These are phyloP conservation scores for Drosophila stalkeri DNA, from an alignment of 2,888 invertebrate species.

Conservation along the genomic window DNA sequence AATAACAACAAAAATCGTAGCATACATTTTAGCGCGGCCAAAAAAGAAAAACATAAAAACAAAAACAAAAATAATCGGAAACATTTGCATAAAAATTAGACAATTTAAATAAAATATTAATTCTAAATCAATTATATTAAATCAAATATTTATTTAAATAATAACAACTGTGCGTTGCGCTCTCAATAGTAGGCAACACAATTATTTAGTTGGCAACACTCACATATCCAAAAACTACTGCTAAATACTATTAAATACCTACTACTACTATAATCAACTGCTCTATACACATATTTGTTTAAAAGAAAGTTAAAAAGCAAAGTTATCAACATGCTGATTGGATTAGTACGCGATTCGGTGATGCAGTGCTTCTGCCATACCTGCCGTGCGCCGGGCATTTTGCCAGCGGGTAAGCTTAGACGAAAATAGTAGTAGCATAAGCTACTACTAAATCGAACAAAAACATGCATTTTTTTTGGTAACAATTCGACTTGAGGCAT, in stretches of 20 bases:
- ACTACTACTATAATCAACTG: not conserved
- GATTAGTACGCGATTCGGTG: slow-evolving; percentile 95
- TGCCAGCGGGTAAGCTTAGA: slow-evolving; percentile 89
- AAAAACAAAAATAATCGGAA: not conserved
- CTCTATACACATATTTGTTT: slow-evolving; percentile 7
- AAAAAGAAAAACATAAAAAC: no score
- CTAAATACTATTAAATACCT: not conserved
- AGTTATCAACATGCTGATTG: slow-evolving; percentile 90
- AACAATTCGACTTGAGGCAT: slow-evolving; percentile 51
- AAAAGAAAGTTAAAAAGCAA: slow-evolving; percentile 4
- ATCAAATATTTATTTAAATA: slow-evolving; percentile 8
- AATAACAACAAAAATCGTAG: slow-evolving; percentile 19
- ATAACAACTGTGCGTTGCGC: slow-evolving; percentile 32
- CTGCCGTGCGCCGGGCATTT: slow-evolving; percentile 91
- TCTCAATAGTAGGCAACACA: slow-evolving; percentile 24
- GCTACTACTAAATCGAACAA: slow-evolving; percentile 1
- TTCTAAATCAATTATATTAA: slow-evolving; percentile 13
- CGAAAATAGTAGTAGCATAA: slow-evolving; percentile 29
- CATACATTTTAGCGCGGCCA: slow-evolving; percentile 35
- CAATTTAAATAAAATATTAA: slow-evolving; percentile 22
- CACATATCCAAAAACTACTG: slow-evolving; percentile 54
- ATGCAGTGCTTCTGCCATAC: slow-evolving; percentile 97
- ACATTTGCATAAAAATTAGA: slow-evolving; percentile 13
- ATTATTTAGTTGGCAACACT: slow-evolving; percentile 19
- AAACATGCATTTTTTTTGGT: slow-evolving; percentile 42